Evolutionary conservation across 2,113 vertebrate species (phyloP).

Genomic region (Struthidea cinerea): DNA sequence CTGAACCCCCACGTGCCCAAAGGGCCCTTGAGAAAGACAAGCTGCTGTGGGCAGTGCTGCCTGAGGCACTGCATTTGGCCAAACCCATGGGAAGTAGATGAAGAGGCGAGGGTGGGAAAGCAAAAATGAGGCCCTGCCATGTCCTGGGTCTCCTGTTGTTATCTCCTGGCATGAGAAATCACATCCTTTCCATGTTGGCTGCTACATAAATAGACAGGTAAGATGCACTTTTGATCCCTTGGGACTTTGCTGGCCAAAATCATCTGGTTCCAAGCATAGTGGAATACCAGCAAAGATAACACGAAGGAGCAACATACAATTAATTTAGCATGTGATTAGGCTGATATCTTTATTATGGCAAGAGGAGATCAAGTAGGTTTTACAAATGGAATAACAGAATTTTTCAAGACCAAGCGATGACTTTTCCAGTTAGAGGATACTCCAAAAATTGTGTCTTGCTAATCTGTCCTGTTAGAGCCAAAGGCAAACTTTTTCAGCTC

Average conservation of each 20-base stretch:
- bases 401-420: neutral
- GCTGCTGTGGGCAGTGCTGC: neutral
- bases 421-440: neutral
- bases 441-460: neutral
- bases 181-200: neutral
- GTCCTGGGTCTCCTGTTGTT: neutral
- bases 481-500: neutral
- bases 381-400: neutral
- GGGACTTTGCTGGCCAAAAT: neutral
- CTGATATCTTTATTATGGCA: neutral
- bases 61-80: neutral
- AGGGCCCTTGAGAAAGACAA: neutral
- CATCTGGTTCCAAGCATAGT: neutral
- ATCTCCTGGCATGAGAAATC: neutral
- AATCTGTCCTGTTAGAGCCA: neutral
- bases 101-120: neutral
- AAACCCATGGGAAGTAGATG: neutral
- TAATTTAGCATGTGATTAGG: neutral
- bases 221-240: neutral
- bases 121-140: neutral
- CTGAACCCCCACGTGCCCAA: neutral
- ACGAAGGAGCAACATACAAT: neutral
- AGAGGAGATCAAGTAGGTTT: neutral
- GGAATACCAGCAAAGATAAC: neutral
- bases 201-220: neutral